Evolutionary conservation across 2,888 invertebrate species (phyloP).

Genomic region (Polyommatus iphigenia): DNA sequence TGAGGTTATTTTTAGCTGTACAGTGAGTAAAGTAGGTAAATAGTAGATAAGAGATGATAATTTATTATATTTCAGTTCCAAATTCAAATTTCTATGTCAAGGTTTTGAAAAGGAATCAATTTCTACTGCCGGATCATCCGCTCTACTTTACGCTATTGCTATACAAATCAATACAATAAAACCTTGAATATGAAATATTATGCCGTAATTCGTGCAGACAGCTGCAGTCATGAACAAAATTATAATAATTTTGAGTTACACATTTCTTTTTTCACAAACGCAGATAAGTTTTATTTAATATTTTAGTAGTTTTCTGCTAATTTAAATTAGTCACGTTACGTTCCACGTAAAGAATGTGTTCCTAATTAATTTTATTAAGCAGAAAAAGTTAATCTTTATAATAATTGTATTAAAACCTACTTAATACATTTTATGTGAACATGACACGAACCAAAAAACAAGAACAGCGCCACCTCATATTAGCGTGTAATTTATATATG

Average conservation of each 20-base stretch:
- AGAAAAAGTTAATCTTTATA: constrained; percentile 3
- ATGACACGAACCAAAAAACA: neutral
- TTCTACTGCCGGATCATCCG: neutral
- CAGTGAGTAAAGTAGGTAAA: too few species aligned
- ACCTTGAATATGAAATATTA: constrained; percentile 11
- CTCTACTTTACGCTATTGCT: constrained; percentile 10
- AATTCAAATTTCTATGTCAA: neutral
- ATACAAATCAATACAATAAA: neutral
- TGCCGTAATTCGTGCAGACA: neutral
- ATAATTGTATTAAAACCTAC: neutral
- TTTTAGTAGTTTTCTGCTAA: neutral
- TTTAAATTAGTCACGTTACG: neutral
- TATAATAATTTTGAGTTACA: neutral
- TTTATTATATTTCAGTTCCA: too few species aligned
- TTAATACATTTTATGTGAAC: neutral
- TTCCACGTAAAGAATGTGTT: neutral
- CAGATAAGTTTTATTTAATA: too few species aligned
- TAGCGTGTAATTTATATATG: constrained; percentile 11
- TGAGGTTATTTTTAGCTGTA: too few species aligned
- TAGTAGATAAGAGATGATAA: too few species aligned
- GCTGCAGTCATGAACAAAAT: neutral
- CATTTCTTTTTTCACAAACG: neutral
- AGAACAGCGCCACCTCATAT: constrained; percentile 13
- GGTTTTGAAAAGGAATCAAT: neutral
- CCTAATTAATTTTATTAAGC: neutral